Evolutionary conservation across 64 coral and sea anemone species (phyloP), one percentile per base, ranked within the genome.

Genomic region (Pachyseris speciosa): DNA sequence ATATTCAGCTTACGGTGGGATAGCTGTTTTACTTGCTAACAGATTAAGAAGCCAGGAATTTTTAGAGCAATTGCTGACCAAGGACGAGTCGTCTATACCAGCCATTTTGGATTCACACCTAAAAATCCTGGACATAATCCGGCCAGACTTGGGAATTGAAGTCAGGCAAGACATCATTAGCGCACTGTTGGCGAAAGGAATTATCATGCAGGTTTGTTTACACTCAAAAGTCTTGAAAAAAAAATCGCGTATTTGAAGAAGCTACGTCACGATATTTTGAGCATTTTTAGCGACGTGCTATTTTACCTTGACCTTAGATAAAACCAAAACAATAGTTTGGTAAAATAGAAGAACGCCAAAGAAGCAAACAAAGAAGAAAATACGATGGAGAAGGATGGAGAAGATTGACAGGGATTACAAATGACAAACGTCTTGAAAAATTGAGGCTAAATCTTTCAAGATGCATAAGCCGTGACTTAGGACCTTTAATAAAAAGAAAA

Each of bases 1-100:
- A 17, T 73, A 73, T 41, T 73, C 70, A 7, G 19, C 37, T 5
- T 73, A 73, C 22, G 70, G 70, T 44, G 70, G 70, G 11, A 44
- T 73, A 43, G 70, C 70, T 9, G 38, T 73, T 10, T 44, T 73
- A 73, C 42, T 73, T 73, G 70, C 70, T 34, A 73, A 15, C 38
- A 73, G 70, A 44, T 22, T 73, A 9, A 41, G 70, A 43, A 44
- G 37, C n/a, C 37, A 0, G 19, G 37, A 73, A 7, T 44, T 73
- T 44, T 8, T 73, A 44, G 70, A 73, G 20, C 17, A 73, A 44
- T 73, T 73, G 39, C 38, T 73, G 10, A n/a, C 39, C 39, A 13
- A 73, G 12, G 70, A 73, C 22, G 9, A 7, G 17, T 9, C 38
- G 0, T 43, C 12, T 73, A 22, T 73, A 44, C 37, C n/a, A 22